Evolutionary conservation across 2,888 invertebrate genomes (phyloP), one percentile per base, ranked within the genome.

Genomic region (Thalpophila matura): DNA sequence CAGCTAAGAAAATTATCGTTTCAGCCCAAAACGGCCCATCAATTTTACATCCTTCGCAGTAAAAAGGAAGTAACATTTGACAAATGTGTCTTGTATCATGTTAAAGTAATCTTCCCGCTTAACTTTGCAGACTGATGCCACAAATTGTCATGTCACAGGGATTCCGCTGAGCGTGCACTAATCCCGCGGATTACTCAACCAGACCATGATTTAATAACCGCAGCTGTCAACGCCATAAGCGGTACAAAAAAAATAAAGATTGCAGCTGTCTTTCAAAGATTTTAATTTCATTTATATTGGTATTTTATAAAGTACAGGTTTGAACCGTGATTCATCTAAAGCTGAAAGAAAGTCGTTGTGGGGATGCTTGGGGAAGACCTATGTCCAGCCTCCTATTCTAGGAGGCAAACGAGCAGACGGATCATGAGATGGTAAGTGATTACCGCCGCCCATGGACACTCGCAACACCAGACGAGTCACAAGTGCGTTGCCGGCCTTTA

Each of bases 191-290:
- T 86, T 83, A 83, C 66, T 72, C 49, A 33, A 46, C 69, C 67
- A 35, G 33, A 40, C 46, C 78, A 87, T 91, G 91, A 93, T 92
- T 89, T 91, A 92, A 74, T 74, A 79, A 74, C 79, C 71, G 82
- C 92, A 91, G 91, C 93, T 92, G 93, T 93, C 93, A 89, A 71
- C 91, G 88, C 81, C 83, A 74, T 83, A 63, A 56, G 64, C 64
- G 70, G 40, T 54, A 58, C 56, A 22, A 65, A 58, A 62, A 56
- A 56, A 66, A 50, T 63, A 62, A 65, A 64, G 3, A 35, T 54
- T 37, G 68, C 80, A 74, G 71, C 77, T 79, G 65, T 51, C 62
- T 62, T 42, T 5, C 18, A 35, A 57, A 60, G 18, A 40, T 59
- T 42, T 58, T 51, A 12, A 43, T 40, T 53, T 54, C 14, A 35